phyloP scores from a whole-genome alignment of 1,140 invertebrate genomes.

The Phocides pigmalion region DNA sequence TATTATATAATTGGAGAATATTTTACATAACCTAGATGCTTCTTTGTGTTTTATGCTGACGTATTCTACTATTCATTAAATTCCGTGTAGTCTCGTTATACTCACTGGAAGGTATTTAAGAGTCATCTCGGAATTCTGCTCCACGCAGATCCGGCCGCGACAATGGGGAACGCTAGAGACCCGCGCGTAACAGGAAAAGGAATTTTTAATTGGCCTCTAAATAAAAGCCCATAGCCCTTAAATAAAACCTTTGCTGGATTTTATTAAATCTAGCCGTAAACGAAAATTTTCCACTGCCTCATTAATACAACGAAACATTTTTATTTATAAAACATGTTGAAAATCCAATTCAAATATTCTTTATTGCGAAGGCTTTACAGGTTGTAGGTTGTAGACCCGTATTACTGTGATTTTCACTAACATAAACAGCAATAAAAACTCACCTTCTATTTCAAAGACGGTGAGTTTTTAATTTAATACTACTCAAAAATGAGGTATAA shows the following conservation, averaged over 20 bases:
- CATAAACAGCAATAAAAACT: too few relatives aligned
- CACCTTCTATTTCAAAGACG: too few relatives aligned
- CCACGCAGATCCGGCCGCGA: conserved; percentile 59
- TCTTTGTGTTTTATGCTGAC: conserved; percentile 27
- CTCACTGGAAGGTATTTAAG: conserved; percentile 68
- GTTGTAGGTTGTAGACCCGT: too few relatives aligned
- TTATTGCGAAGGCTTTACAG: too few relatives aligned
- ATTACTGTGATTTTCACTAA: too few relatives aligned
- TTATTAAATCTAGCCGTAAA: conserved; percentile 28
- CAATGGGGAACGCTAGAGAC: conserved; percentile 54
- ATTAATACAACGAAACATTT: conserved; percentile 17
- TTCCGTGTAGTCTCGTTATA: conserved; percentile 59
- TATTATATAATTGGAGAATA: not conserved
- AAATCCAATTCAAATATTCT: too few relatives aligned
- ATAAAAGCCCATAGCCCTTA: conserved; percentile 60
- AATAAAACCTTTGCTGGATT: conserved; percentile 32
- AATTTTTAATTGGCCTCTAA: conserved; percentile 77
- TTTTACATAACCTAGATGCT: conserved; percentile 20
- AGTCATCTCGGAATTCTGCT: conserved; percentile 52
- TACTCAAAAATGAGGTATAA: too few relatives aligned
- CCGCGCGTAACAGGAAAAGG: conserved; percentile 57
- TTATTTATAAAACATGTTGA: conserved; percentile 1
- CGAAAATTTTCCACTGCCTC: not conserved
- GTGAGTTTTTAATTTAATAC: too few relatives aligned
- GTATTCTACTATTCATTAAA: conserved; percentile 41